Evolutionary conservation across 2,797 vertebrate species (phyloP).

Genomic region (Phalloptychus januarius): DNA sequence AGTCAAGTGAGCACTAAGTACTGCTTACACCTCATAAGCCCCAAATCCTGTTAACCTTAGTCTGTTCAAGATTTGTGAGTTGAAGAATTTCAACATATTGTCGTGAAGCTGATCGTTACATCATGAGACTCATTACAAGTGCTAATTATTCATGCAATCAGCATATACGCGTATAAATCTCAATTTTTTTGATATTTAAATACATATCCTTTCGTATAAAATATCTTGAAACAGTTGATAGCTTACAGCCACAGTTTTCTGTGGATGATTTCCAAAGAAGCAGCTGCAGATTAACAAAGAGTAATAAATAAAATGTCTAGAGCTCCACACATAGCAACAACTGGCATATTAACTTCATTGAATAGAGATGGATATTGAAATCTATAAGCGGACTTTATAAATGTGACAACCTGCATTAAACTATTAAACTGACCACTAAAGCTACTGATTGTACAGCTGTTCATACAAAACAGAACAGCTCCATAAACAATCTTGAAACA

Average conservation of each 20-base stretch:
- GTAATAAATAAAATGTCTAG: slow-evolving; percentile 13
- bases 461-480: slow-evolving; percentile 27
- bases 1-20: slow-evolving; percentile 30
- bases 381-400: slow-evolving; percentile 30
- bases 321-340: slow-evolving; percentile 16
- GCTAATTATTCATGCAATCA: slow-evolving; percentile 15
- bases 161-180: too few species aligned
- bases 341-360: slow-evolving; percentile 52
- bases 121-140: slow-evolving; percentile 31
- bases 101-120: slow-evolving; percentile 25
- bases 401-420: slow-evolving; percentile 34
- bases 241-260: too few species aligned
- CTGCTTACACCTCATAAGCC: slow-evolving; percentile 48
- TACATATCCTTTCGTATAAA: too few species aligned
- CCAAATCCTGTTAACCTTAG: slow-evolving; percentile 62
- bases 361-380: slow-evolving; percentile 34
- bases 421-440: slow-evolving; percentile 22
- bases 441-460: slow-evolving; percentile 25
- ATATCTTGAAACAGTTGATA: too few species aligned
- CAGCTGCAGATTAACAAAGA: slow-evolving; percentile 35
- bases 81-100: slow-evolving; percentile 23
- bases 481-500: slow-evolving; percentile 20
- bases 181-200: too few species aligned
- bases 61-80: slow-evolving; percentile 29
- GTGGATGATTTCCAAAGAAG: too few species aligned